These are phyloP conservation scores for Sylvia atricapilla DNA, from an alignment of 2,113 vertebrate species.

Conservation along the genomic window DNA sequence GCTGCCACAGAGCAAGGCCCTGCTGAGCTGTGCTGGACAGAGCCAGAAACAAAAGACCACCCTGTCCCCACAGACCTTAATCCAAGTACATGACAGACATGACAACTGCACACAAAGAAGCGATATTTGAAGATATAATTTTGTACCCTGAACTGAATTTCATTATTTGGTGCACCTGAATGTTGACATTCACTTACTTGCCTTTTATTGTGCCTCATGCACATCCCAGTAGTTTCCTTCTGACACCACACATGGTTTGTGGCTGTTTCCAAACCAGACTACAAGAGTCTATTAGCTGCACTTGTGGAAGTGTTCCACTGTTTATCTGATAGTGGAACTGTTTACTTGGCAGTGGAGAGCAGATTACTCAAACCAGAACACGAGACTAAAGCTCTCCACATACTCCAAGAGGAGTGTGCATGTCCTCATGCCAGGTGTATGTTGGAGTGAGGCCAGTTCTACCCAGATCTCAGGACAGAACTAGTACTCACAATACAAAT, in stretches of 20 bases:
- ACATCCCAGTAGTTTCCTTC: background rate
- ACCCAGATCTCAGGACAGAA: background rate
- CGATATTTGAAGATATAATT: background rate
- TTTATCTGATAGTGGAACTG: background rate
- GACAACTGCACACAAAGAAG: background rate
- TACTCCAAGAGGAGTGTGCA: background rate
- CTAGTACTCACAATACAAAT: background rate
- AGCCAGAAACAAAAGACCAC: background rate
- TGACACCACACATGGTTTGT: background rate
- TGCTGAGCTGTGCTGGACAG: background rate
- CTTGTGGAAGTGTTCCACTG: background rate
- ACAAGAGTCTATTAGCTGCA: background rate
- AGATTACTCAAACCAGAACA: background rate
- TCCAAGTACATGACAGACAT: background rate
- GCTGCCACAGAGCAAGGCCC: background rate
- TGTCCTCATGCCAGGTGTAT: background rate
- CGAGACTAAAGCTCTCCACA: background rate
- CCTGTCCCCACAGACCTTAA: background rate
- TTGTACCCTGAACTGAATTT: background rate
- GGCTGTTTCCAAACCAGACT: background rate
- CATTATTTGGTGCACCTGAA: background rate
- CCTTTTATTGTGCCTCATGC: background rate
- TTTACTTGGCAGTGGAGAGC: background rate
- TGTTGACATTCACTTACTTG: background rate
- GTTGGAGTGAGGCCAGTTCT: background rate